phyloP scores from a whole-genome alignment of 2,797 vertebrate species.

The Lepus townsendii region DNA sequence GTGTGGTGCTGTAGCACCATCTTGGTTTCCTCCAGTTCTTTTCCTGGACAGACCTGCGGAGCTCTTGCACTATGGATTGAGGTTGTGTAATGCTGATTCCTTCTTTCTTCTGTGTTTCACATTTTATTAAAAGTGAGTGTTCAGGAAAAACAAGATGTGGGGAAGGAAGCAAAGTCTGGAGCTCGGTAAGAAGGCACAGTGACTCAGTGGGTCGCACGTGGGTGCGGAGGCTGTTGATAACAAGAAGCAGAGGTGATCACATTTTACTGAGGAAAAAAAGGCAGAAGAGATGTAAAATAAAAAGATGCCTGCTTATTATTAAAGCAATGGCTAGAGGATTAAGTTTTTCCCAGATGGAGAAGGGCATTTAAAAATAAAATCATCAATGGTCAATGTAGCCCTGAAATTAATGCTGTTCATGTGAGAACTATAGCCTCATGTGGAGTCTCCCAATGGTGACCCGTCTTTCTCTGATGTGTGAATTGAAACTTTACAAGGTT shows the following conservation, averaged over 20 bases:
- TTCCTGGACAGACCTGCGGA: not conserved
- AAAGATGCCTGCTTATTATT: constrained; percentile 37
- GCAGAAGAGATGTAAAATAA: not conserved
- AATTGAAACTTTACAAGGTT: constrained; percentile 13
- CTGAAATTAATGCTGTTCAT: constrained; percentile 1
- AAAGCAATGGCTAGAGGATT: constrained; percentile 19
- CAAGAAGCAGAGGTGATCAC: not conserved
- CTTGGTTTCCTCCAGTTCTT: not conserved
- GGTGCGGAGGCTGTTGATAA: not conserved
- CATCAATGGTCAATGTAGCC: not conserved
- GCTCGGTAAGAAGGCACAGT: not conserved
- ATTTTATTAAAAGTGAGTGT: not conserved
- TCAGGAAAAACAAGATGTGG: not conserved
- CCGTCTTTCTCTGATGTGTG: not conserved
- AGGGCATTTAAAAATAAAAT: constrained; percentile 59
- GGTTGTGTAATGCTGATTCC: not conserved
- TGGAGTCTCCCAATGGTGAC: not conserved
- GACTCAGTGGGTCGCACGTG: not conserved
- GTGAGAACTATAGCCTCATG: not conserved
- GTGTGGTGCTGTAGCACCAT: not conserved
- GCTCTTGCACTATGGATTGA: not conserved
- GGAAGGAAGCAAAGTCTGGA: not conserved
- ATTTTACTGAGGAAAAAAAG: not conserved
- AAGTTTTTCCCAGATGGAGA: constrained; percentile 30
- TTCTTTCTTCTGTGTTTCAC: not conserved